Base-by-base conservation (phyloP, 2,113 vertebrate genomes). In the Onychostoma macrolepis region DNA sequence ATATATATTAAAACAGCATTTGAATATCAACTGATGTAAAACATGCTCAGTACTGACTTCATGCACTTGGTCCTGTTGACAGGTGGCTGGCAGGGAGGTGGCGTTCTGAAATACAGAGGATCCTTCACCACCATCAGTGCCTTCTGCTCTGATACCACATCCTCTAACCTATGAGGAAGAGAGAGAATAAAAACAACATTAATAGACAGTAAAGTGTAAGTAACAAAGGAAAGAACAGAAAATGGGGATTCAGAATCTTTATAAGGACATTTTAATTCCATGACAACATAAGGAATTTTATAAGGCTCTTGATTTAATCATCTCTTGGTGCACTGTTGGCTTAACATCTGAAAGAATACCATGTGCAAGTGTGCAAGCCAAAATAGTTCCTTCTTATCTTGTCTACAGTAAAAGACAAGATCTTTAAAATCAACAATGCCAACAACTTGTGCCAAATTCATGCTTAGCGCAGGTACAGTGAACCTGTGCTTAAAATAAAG, bases 81-180 rank as follows among this genome's bases (percentile, higher is more conserved):
- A 30, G 94, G 90, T 28, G 97, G 97, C 88, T 93, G 96, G 89
- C 98, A 99, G 19, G 97, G 95, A 0, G 92, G 90, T 2, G 95
- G 93, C 0, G 96, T 93, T 84, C 96, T 93, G 89, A 97, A 96
- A 36, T 97, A 93, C 61, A 97, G 50, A 4, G 97, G 96, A 4
- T 96, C 96, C 88, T 94, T 99, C 50, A 99, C 95, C 90, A 99
- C 94, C 96, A 99, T 97, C 81, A 98, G 91, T 21, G 97, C 97
- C 91, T 98, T 99, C 89, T 97, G 96, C 72, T 97, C 94, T 28
- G 94, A 95, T 21, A 26, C 74, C 21, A 65, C 26, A n/a, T 79
- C 80, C n/a, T 88, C 92, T 24, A 87, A 82, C 50, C 95, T 95
- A 56, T n/a, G 38, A 86, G 28, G 83, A 41, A 67, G 78, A 76